phyloP scores from a whole-genome alignment of 2,888 invertebrate species.

The Villa cingulata region DNA sequence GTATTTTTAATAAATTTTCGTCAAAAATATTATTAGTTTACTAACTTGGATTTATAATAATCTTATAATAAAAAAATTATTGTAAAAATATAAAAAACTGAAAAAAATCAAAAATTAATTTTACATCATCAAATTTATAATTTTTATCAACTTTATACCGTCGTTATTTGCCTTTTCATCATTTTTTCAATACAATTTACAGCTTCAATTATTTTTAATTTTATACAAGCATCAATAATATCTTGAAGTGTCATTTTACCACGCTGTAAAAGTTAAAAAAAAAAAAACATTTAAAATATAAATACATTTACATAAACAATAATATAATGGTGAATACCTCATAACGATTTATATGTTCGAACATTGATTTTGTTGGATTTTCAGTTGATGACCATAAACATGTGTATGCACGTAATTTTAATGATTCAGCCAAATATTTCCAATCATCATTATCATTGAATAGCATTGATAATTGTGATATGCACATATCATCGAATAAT shows the following conservation, averaged over 20 bases:
- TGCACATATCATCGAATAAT: slow-evolving; percentile 26
- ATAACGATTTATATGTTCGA: slow-evolving; percentile 36
- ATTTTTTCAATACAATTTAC: not conserved
- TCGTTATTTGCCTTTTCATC: not conserved
- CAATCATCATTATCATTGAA: slow-evolving; percentile 46
- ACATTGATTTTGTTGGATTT: slow-evolving; percentile 42
- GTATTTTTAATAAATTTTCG: too few relatives aligned
- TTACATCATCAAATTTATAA: not conserved
- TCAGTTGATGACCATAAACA: slow-evolving; percentile 38
- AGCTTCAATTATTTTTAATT: not conserved
- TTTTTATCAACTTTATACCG: not conserved
- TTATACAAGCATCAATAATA: not conserved
- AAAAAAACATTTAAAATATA: not conserved
- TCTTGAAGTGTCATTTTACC: not conserved
- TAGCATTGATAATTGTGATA: slow-evolving; percentile 37
- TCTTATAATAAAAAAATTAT: too few relatives aligned
- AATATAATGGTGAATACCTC: not conserved
- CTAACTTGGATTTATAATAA: too few relatives aligned
- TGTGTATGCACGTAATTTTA: slow-evolving; percentile 39
- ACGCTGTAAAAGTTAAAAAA: not conserved
- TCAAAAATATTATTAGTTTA: not conserved
- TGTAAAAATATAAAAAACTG: too few relatives aligned
- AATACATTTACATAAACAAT: not conserved
- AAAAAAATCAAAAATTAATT: too few relatives aligned
- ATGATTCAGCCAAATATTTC: slow-evolving; percentile 42